Percentiles rank a stretch among this genome's conserved stretches.
These are phyloP conservation scores for Drosophila virilis DNA, from an alignment of 1,140 invertebrate genomes.

Conservation along the genomic window DNA sequence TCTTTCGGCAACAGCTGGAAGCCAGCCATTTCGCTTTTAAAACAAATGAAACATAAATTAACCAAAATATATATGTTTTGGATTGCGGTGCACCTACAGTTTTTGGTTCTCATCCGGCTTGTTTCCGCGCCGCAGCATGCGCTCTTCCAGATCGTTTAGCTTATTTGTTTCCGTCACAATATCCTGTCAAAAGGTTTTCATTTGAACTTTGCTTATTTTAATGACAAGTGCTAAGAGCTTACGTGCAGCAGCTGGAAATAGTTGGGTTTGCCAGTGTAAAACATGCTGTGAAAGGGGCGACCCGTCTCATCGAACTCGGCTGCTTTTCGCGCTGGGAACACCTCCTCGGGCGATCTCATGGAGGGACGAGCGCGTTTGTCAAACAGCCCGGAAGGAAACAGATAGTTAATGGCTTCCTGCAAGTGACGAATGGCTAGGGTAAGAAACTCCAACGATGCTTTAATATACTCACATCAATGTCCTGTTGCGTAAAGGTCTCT, in stretches of 20 bases:
- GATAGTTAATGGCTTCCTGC: conserved; percentile 94
- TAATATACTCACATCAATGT: conserved; percentile 91
- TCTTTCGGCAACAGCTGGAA: conserved; percentile 89
- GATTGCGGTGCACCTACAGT: conserved; percentile 85
- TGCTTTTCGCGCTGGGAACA: conserved; percentile 93
- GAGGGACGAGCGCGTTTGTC: conserved; percentile 92
- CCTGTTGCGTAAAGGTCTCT: conserved; percentile 93
- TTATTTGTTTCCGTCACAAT: conserved; percentile 87
- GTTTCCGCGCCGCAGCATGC: conserved; percentile 87
- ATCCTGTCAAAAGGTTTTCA: conserved; percentile 84
- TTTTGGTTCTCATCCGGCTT: conserved; percentile 86
- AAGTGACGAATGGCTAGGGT: conserved; percentile 56
- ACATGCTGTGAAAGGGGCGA: conserved; percentile 94
- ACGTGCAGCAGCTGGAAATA: conserved; percentile 94
- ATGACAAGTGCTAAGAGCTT: conserved; percentile 66
- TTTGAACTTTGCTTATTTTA: not conserved
- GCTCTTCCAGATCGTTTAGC: conserved; percentile 89
- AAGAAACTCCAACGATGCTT: not conserved
- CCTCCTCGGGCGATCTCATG: conserved; percentile 93
- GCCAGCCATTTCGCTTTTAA: conserved; percentile 85
- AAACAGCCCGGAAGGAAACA: conserved; percentile 96
- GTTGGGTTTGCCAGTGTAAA: conserved; percentile 94
- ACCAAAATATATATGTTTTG: not conserved
- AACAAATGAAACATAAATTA: not conserved
- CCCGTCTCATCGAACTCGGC: conserved; percentile 96